Evolutionary conservation across 2,888 invertebrate species (phyloP).

Genomic region (Escarpia spicata): DNA sequence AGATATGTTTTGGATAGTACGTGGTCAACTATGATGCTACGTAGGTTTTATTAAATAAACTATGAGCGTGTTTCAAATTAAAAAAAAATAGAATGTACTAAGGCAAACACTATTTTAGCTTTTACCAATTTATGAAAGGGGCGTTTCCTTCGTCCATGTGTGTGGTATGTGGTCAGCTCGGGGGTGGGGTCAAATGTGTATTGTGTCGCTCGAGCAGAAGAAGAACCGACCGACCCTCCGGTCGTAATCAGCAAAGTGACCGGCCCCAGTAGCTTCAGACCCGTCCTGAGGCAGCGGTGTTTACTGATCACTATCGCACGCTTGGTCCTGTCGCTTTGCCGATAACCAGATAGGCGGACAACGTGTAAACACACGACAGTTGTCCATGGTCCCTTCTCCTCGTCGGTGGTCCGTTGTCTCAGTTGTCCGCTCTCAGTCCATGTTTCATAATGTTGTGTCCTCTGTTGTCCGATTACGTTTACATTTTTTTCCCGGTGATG

Average conservation of each 20-base stretch:
- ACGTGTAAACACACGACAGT: neutral
- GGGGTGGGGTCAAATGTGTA: neutral
- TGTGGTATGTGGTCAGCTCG: neutral
- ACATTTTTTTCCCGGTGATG: neutral
- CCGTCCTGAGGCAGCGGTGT: neutral
- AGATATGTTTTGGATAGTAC: too few species aligned
- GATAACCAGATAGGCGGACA: constrained; percentile 11
- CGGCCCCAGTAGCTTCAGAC: neutral
- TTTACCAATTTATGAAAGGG: neutral
- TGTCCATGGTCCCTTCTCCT: neutral
- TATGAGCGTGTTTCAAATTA: neutral
- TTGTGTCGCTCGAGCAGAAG: neutral
- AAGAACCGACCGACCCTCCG: neutral
- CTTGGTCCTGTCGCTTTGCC: neutral
- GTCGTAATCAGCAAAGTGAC: neutral
- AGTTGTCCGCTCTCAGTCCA: neutral
- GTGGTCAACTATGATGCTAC: neutral
- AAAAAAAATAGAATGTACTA: neutral
- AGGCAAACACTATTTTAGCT: neutral
- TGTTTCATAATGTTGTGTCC: neutral
- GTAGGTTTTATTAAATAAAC: neutral
- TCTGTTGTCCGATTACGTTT: neutral
- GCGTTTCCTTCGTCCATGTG: neutral
- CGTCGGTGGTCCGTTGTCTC: neutral
- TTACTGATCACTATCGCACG: neutral